Conservation (phyloP, 92 coral and sea anemone genomes). For the Zoanthus solanderi region DNA sequence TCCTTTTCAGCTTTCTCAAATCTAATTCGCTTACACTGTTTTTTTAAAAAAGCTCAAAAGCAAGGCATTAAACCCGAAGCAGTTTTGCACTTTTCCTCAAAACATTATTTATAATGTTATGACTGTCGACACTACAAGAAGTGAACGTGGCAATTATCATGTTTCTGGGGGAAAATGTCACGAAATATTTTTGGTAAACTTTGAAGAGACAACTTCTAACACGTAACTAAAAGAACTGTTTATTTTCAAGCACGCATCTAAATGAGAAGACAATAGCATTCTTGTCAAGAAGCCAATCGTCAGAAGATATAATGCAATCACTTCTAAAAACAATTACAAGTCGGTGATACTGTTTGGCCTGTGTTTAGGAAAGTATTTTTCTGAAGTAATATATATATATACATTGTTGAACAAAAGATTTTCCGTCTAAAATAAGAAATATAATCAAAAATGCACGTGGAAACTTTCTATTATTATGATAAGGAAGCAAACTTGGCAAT, state of each 20-base stretch:
- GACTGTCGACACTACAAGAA: not conserved
- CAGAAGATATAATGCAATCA: not conserved
- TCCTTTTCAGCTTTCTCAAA: slow-evolving; percentile 26
- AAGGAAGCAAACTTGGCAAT: slow-evolving; percentile 15
- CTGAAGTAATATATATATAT: not conserved
- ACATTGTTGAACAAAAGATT: not conserved
- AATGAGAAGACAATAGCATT: not conserved
- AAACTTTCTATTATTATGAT: slow-evolving; percentile 27
- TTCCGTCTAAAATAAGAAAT: too few relatives aligned
- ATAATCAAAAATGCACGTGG: slow-evolving; percentile 16
- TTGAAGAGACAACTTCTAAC: not conserved
- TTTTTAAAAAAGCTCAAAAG: not conserved
- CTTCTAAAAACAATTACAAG: not conserved
- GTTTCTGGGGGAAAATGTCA: not conserved
- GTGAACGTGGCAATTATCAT: not conserved
- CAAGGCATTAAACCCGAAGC: slow-evolving; percentile 1
- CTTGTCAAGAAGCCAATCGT: not conserved
- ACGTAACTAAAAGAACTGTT: not conserved
- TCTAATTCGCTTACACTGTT: not conserved
- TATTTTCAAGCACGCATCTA: not conserved
- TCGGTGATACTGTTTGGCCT: not conserved
- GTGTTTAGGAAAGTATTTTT: not conserved
- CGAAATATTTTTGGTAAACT: not conserved
- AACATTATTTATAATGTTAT: not conserved
- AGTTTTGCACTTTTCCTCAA: not conserved